A percentile compares a stretch with the other conserved stretches of the same genome.
phyloP scores from a whole-genome alignment of 2,888 invertebrate genomes.

The Tinea pellionella region DNA sequence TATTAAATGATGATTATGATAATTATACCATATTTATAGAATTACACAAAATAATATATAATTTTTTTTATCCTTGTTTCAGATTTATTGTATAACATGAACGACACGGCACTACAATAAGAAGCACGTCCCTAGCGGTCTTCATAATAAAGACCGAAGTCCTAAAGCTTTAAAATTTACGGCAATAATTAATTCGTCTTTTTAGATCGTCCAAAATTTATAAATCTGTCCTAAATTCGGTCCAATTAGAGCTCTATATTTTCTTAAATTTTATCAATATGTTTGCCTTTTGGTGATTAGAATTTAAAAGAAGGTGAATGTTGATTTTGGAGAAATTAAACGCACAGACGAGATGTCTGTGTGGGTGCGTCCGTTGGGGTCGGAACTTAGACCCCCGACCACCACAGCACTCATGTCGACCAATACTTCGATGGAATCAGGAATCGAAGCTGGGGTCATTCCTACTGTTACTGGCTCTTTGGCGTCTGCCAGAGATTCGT shows the following conservation, averaged over 20 bases:
- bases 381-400: conserved; percentile 41
- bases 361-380: conserved; percentile 59
- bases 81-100: conserved; percentile 32
- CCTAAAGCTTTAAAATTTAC: neutral
- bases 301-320: neutral
- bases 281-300: neutral
- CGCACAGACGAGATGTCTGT: conserved; percentile 42
- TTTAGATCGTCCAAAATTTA: neutral
- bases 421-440: conserved; percentile 72
- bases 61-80: conserved; percentile 29
- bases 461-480: conserved; percentile 81
- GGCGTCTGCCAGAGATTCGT: conserved; percentile 63
- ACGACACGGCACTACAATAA: conserved; percentile 15
- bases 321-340: neutral
- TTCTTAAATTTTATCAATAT: neutral
- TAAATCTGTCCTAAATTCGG: conserved; percentile 22
- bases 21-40: too few species aligned
- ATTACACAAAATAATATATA: too few species aligned
- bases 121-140: conserved; percentile 39
- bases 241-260: conserved; percentile 18
- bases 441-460: conserved; percentile 74
- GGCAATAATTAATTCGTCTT: conserved; percentile 5
- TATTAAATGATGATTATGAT: too few species aligned
- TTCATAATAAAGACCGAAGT: neutral
- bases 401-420: conserved; percentile 50